These are phyloP conservation scores for Plagiodera versicolora DNA, from an alignment of 2,888 invertebrate species.

Conservation along the genomic window DNA sequence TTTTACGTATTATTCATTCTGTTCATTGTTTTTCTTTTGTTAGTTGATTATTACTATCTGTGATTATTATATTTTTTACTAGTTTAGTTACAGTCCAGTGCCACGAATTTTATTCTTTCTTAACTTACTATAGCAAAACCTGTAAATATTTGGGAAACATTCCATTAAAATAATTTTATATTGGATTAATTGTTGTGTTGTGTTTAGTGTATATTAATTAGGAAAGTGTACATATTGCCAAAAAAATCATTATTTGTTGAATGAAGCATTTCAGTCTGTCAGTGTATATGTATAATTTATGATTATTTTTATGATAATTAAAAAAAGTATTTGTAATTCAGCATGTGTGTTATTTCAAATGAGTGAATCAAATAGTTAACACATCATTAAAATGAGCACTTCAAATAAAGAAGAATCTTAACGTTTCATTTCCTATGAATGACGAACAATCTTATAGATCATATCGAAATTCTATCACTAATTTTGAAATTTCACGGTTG, in stretches of 20 bases:
- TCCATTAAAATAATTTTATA: constrained; percentile 51
- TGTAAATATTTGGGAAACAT: constrained; percentile 37
- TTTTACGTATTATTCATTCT: neutral
- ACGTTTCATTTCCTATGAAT: too few species aligned
- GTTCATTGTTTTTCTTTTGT: constrained; percentile 18
- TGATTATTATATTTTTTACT: constrained; percentile 32
- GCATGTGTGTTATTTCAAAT: constrained; percentile 1
- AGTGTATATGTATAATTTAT: constrained; percentile 55
- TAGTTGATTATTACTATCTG: constrained; percentile 30
- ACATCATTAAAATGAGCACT: too few species aligned
- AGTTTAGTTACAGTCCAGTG: constrained; percentile 37
- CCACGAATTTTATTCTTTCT: constrained; percentile 37
- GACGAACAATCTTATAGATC: too few species aligned
- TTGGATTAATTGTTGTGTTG: constrained; percentile 51
- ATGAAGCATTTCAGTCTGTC: constrained; percentile 50
- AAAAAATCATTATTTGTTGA: constrained; percentile 53
- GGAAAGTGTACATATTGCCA: constrained; percentile 54
- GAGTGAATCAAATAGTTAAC: constrained; percentile 22
- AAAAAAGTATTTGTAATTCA: constrained; percentile 54
- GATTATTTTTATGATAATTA: constrained; percentile 56
- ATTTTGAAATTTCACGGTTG: too few species aligned
- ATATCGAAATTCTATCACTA: too few species aligned
- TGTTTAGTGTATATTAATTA: constrained; percentile 50
- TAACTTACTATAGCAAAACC: constrained; percentile 29
- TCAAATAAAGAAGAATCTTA: too few species aligned